Evolutionary conservation across 2,888 invertebrate species (phyloP).

Genomic region (Machimus rusticus): DNA sequence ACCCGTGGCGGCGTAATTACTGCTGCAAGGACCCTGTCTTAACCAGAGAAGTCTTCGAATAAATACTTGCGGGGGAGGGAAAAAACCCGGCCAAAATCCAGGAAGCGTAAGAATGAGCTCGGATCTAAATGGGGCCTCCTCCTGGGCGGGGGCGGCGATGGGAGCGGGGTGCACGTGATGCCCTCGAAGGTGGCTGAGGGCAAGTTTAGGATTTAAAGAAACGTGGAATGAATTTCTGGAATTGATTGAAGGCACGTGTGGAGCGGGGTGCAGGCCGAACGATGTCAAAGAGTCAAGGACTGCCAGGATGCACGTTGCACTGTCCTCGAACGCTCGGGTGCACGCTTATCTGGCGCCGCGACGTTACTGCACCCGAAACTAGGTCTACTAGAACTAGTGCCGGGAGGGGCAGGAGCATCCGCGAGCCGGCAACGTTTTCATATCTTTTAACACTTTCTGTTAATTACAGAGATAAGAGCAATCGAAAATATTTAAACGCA

Average conservation of each 20-base stretch:
- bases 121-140: neutral
- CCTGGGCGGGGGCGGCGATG: neutral
- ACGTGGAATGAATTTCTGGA: neutral
- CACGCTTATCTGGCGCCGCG: neutral
- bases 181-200: neutral
- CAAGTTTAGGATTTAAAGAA: slow-evolving; percentile 2
- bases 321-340: neutral
- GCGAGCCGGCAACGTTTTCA: neutral
- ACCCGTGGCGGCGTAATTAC: neutral
- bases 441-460: neutral
- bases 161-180: neutral
- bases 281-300: slow-evolving; percentile 33
- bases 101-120: neutral
- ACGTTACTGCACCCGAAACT: neutral
- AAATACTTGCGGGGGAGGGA: neutral
- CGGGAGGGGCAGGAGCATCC: neutral
- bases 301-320: neutral
- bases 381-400: neutral
- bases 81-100: neutral
- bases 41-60: neutral
- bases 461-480: neutral
- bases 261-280: neutral
- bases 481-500: neutral
- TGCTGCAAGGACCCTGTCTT: neutral
- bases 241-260: slow-evolving; percentile 21